Percentiles rank a stretch among this genome's conserved stretches.
These are phyloP conservation scores for Argya squamiceps DNA, from an alignment of 2,797 vertebrate species.

Conservation along the genomic window DNA sequence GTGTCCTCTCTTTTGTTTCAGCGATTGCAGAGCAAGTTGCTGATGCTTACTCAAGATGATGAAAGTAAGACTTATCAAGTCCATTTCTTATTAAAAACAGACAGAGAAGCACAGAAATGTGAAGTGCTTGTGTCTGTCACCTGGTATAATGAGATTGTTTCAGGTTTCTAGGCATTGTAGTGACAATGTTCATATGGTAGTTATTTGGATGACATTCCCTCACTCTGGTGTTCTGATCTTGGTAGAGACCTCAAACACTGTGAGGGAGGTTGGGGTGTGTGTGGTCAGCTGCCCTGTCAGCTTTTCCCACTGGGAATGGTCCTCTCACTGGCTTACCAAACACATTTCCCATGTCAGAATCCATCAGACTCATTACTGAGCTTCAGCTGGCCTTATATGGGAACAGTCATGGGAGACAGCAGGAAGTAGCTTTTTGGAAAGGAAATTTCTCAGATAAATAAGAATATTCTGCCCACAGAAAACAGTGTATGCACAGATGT, in stretches of 20 bases:
- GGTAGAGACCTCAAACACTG: not conserved
- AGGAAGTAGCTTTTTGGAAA: not conserved
- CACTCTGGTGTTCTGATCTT: not conserved
- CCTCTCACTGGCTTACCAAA: not conserved
- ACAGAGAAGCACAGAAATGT: not conserved
- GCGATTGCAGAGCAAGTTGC: slow-evolving; percentile 84
- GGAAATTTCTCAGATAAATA: not conserved
- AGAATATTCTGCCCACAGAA: not conserved
- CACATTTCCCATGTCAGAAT: not conserved
- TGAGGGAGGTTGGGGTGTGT: not conserved
- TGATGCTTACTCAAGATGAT: slow-evolving; percentile 70
- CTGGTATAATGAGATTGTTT: not conserved
- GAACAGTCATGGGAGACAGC: not conserved
- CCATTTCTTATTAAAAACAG: not conserved
- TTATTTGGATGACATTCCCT: not conserved
- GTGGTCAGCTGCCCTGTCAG: not conserved
- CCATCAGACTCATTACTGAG: not conserved
- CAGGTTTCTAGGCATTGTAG: not conserved
- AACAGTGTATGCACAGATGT: not conserved
- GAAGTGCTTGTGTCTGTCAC: not conserved
- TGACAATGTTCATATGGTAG: not conserved
- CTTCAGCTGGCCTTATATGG: not conserved
- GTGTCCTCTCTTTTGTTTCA: slow-evolving; percentile 55
- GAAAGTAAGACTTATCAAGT: slow-evolving; percentile 67
- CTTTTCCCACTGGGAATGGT: not conserved